Base-by-base conservation (phyloP, 2,888 invertebrate genomes). In the Cheilosia scutellata region DNA sequence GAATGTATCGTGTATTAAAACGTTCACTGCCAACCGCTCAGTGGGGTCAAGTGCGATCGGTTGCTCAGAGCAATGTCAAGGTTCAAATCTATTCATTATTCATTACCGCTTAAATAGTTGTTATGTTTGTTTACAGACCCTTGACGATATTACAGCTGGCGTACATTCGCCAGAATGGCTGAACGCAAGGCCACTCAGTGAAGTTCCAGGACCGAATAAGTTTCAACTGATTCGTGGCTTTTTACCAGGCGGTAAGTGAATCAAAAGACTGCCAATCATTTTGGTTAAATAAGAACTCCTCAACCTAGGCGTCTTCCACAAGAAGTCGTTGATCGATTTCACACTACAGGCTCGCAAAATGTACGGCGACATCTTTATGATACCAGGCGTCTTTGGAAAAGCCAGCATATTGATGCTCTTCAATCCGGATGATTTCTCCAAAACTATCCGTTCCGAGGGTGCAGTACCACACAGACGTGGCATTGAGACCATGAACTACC, bases 371-470 rank as follows among this genome's bases (percentile, higher is more conserved):
- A 90, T 93, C 2, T 91, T 91, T 9, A 88, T 90, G 63, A 75
- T 94, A 9, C 92, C 91, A 9, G 92, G 92, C 4, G 60, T 93
- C 0, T 89, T 90, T 49, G 90, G 91, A 0, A 88, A 88, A 82
- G 68, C 86, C 1, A 82, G 89, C 51, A 88, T 93, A 13, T 90
- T 94, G 1, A 87, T 93, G 3, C 87, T 92, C 5, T 94, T 93
- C 87, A 92, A 93, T 88, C 93, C 94, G 1, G 92, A 93, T n/a
- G 93, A 93, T 88, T 92, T 94, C 55, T 92, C 93, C 87, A 91
- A 91, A 89, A 88, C 93, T 63, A 92, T 91, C 87, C 91, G 93
- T 29, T 90, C 91, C 11, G 93, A 93, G 89, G 93, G 94, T 4
- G 78, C 88, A 4, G 93, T 92, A 91, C 94, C 94, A 0, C 65